Conservation (phyloP, 2,888 invertebrate species). For the Ochropleura leucogaster region DNA sequence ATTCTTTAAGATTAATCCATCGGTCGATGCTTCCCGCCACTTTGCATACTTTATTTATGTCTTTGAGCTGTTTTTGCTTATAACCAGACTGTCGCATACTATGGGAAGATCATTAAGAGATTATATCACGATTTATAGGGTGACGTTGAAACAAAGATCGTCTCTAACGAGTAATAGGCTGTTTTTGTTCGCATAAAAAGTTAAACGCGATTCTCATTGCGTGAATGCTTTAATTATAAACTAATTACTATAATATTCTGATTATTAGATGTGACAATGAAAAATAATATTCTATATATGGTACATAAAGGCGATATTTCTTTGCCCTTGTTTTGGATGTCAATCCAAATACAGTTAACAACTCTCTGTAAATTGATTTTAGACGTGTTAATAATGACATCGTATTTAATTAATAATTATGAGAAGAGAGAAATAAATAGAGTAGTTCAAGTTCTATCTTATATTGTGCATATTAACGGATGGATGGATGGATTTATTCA, state of each 20-base stretch:
- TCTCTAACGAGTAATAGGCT: slow-evolving; percentile 26
- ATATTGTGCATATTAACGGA: background rate
- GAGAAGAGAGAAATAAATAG: background rate
- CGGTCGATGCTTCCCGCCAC: slow-evolving; percentile 72
- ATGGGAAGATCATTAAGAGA: slow-evolving; percentile 58
- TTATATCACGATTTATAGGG: slow-evolving; percentile 39
- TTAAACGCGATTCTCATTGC: background rate
- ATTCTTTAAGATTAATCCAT: slow-evolving; percentile 80
- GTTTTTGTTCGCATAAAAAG: slow-evolving; percentile 11
- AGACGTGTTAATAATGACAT: slow-evolving; percentile 35
- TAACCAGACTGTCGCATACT: slow-evolving; percentile 58
- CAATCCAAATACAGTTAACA: slow-evolving; percentile 15
- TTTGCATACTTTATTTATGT: slow-evolving; percentile 79
- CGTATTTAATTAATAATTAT: slow-evolving; percentile 22
- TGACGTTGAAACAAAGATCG: slow-evolving; percentile 18
- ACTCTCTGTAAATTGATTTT: slow-evolving; percentile 11
- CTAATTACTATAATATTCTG: slow-evolving; percentile 9
- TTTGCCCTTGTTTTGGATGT: slow-evolving; percentile 25
- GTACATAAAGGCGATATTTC: slow-evolving; percentile 26
- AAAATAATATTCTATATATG: slow-evolving; percentile 42
- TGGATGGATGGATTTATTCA: background rate
- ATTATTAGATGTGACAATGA: slow-evolving; percentile 38
- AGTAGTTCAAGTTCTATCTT: background rate
- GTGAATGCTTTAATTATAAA: slow-evolving; percentile 15
- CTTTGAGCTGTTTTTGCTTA: slow-evolving; percentile 66